Base-by-base conservation (phyloP, 2,888 invertebrate genomes). In the Dichetophora obliterata region DNA sequence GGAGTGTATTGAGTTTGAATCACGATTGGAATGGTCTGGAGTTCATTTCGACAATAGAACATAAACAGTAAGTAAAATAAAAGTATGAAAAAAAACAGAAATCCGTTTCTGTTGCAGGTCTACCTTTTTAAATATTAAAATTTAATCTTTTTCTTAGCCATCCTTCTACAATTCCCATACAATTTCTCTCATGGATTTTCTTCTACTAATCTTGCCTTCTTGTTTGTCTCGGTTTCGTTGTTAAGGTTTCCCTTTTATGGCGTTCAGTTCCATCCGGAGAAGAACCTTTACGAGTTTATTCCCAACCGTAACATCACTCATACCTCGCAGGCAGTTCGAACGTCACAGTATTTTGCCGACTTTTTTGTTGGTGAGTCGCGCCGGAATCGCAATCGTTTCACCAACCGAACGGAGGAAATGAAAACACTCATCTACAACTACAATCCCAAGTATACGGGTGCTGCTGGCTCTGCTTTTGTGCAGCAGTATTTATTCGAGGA, bases 261-360 rank as follows among this genome's bases (percentile, higher is more conserved):
- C 0, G 91, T 95, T 0, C 97, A 97, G 88, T 98, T 95, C 88
- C 98, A 98, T 86, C 98, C 98, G 0, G 98, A 98, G 88, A 98
- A 98, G 86, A 93, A 92, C 84, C 89, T 92, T 0, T 98, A 93
- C 85, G 96, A 96, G 88, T 97, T 96, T 93, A 91, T 91, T 37
- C 82, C 84, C 0, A 91, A 90, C 4, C 90, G 90, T 75, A 88
- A 90, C 0, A 92, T 95, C 78, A 92, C 94, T 0, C 96, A 96
- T 84, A 90, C 91, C 0, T 73, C 84, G 0, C 89, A 92, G 16
- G 94, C 96, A 0, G 89, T 94, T 0, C 88, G 89, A 81, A 91
- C 91, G 0, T 91, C 93, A 16, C 94, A 95, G 83, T 96, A 95
- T 89, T 95, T 97, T 85, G 94, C 94, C 76, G 92, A 96, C 84